A percentile compares a stretch with the other conserved stretches of the same genome.
phyloP scores from a whole-genome alignment of 1,140 invertebrate genomes.

The Ladona fulva region DNA sequence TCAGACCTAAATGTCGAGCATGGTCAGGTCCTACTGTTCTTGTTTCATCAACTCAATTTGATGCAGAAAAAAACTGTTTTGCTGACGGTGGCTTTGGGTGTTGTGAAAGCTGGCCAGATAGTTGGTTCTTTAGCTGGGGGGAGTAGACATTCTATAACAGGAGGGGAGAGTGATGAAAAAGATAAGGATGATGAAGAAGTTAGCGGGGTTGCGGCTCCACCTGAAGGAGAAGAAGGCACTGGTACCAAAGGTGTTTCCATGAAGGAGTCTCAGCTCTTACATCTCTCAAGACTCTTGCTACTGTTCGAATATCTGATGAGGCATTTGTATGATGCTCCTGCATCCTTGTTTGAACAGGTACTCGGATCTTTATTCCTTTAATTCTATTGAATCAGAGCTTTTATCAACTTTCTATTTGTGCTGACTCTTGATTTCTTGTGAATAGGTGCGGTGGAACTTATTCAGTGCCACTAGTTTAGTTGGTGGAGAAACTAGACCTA shows the following conservation, averaged over 20 bases:
- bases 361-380: not conserved
- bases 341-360: constrained; percentile 65
- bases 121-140: not conserved
- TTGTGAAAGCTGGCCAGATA: not conserved
- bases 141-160: not conserved
- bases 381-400: not conserved
- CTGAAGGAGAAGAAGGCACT: not conserved
- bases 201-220: not conserved
- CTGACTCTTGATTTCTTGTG: constrained; percentile 17
- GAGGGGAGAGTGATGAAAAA: not conserved
- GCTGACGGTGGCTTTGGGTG: constrained; percentile 33
- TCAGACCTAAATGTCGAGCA: constrained; percentile 92
- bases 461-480: constrained; percentile 56
- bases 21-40: constrained; percentile 81
- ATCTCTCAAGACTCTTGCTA: constrained; percentile 72
- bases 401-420: constrained; percentile 11
- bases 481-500: constrained; percentile 29
- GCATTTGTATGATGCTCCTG: constrained; percentile 83
- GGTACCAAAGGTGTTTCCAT: constrained; percentile 27
- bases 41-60: constrained; percentile 87
- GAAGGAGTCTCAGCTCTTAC: constrained; percentile 63
- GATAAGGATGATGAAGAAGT: not conserved
- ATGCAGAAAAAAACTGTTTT: constrained; percentile 95
- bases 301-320: constrained; percentile 94
- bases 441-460: constrained; percentile 74